Base-by-base conservation (phyloP, 2,888 invertebrate species). In the Aspidiotus rigidus region DNA sequence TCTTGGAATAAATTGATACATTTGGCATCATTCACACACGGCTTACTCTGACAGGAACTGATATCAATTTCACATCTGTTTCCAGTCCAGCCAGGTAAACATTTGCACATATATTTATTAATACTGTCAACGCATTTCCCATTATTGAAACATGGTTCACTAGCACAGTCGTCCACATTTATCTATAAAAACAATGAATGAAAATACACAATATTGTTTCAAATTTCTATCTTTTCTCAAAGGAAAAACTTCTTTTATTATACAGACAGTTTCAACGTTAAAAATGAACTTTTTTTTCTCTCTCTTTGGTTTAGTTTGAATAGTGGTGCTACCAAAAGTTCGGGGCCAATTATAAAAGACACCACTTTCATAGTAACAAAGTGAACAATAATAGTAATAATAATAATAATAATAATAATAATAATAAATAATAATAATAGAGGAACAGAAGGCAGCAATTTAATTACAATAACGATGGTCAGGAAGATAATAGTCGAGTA, bases 1-100 rank as follows among this genome's bases (percentile, higher is more conserved):
- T 92, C 92, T 79, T 92, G 88, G 86, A 94, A 94, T 11, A 94
- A 83, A 76, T 94, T 88, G 72, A 95, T 92, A 77, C 94, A 95
- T 57, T 82, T 86, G 16, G 94, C 94, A 76, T 93, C 90, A 77
- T 97, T 97, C 77, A 93, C 90, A 76, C 97, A 97, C 0, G 96
- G 95, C 70, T 84, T 83, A 72, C 87, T 87, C 74, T 86, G 84
- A 75, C 96, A 96, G 72, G 88, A 89, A 63, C 93, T 93, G 67
- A 94, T 87, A 77, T 95, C 94, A 16, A 81, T 82, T 78, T 96
- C 91, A 75, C 94, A 95, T 69, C 88, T 85, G 73, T 83, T 81
- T 11, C 94, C 94, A 2, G 87, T 85, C 94, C 94, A 95, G 60
- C 94, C 94, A 0, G 87, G 85, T 70, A 83, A 85, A 74, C 94